These are phyloP conservation scores for Zeus faber DNA, from an alignment of 2,113 vertebrate species.

Conservation along the genomic window DNA sequence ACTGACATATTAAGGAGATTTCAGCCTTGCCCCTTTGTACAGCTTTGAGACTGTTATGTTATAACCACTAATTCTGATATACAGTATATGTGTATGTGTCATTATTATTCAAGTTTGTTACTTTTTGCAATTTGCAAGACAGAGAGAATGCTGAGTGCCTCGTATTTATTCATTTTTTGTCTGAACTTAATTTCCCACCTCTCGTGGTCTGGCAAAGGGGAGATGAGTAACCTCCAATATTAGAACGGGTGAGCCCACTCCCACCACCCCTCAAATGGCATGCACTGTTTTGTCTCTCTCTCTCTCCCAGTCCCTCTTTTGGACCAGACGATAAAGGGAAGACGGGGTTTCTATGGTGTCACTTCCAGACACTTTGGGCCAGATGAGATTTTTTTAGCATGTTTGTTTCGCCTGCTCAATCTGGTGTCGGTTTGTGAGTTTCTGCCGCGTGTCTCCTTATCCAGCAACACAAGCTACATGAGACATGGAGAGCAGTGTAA, in stretches of 20 bases:
- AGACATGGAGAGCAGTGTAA: slow-evolving; percentile 71
- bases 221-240: slow-evolving; percentile 29
- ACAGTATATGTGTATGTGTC: slow-evolving; percentile 74
- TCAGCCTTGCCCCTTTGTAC: slow-evolving; percentile 70
- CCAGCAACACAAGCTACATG: slow-evolving; percentile 67
- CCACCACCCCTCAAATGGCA: slow-evolving; percentile 61
- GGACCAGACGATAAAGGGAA: slow-evolving; percentile 43
- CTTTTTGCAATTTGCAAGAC: slow-evolving; percentile 76
- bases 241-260: slow-evolving; percentile 16
- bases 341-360: slow-evolving; percentile 55
- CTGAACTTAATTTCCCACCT: slow-evolving; percentile 39
- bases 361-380: slow-evolving; percentile 65
- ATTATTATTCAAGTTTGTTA: slow-evolving; percentile 75
- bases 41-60: slow-evolving; percentile 80
- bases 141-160: slow-evolving; percentile 80
- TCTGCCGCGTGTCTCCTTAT: slow-evolving; percentile 66
- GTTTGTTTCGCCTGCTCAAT: slow-evolving; percentile 80
- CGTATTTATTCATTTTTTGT: slow-evolving; percentile 61
- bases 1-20: slow-evolving; percentile 59
- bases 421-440: slow-evolving; percentile 74
- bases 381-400: slow-evolving; percentile 76
- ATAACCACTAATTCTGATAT: slow-evolving; percentile 76
- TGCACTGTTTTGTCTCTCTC: slow-evolving; percentile 64
- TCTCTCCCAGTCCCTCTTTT: slow-evolving; percentile 31
- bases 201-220: slow-evolving; percentile 23